These are phyloP conservation scores for Allochrocebus solatus DNA, from an alignment of 2,797 vertebrate genomes.

Conservation along the genomic window DNA sequence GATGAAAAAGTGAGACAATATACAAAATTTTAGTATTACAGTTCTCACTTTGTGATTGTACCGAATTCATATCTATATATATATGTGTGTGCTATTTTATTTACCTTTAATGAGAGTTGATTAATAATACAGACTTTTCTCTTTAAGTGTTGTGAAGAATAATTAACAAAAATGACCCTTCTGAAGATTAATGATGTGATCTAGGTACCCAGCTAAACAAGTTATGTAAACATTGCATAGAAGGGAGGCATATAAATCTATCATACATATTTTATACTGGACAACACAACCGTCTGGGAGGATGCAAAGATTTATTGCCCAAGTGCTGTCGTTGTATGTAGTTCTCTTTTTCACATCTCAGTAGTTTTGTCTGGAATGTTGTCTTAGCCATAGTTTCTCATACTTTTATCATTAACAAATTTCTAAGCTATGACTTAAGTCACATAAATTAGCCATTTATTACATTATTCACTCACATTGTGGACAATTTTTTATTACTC, in stretches of 20 bases:
- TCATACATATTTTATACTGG: not conserved
- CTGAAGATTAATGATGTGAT: slow-evolving; percentile 21
- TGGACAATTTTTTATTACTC: not conserved
- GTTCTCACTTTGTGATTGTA: too few species aligned
- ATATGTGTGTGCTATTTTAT: not conserved
- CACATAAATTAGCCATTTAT: not conserved
- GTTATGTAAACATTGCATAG: not conserved
- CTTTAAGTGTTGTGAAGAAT: not conserved
- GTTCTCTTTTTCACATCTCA: slow-evolving; percentile 18
- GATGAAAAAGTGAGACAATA: not conserved
- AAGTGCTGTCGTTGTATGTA: not conserved
- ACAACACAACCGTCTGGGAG: slow-evolving; percentile 4
- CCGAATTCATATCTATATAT: not conserved
- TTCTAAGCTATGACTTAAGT: slow-evolving; percentile 20
- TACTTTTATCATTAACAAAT: slow-evolving; percentile 43
- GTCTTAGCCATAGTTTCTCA: slow-evolving; percentile 13
- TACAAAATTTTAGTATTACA: too few species aligned
- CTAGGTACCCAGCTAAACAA: not conserved
- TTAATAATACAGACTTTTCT: not conserved
- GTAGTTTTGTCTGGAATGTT: slow-evolving; percentile 38
- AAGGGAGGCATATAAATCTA: slow-evolving; percentile 3
- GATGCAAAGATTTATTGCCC: slow-evolving; percentile 10
- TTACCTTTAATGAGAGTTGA: not conserved
- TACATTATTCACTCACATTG: not conserved
- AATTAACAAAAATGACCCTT: slow-evolving; percentile 26